Evolutionary conservation across 2,113 vertebrate genomes (phyloP).

Genomic region (Megaceryle torquata): DNA sequence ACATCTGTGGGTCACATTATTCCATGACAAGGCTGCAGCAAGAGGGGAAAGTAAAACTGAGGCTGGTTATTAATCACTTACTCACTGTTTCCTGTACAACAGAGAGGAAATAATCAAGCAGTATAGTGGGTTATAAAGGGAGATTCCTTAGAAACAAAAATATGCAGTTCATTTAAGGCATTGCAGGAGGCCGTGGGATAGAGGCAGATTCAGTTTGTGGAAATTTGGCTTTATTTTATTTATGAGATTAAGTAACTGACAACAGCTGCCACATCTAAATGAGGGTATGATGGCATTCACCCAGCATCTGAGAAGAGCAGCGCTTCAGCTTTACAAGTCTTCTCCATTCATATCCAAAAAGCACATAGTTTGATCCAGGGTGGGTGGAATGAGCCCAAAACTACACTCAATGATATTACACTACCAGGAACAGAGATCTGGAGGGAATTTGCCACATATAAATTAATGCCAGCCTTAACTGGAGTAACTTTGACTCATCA

Average conservation of each 20-base stretch:
- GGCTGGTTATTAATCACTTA: conserved; percentile 76
- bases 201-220: background rate
- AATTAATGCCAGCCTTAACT: conserved; percentile 43
- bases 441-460: conserved; percentile 21
- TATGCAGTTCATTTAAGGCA: conserved; percentile 46
- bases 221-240: conserved; percentile 57
- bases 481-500: conserved; percentile 16
- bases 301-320: conserved; percentile 33
- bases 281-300: conserved; percentile 43
- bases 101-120: conserved; percentile 57
- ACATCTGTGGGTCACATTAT: conserved; percentile 75
- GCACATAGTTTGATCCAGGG: background rate
- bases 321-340: background rate
- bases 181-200: conserved; percentile 9
- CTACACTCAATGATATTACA: background rate
- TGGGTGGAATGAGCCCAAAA: background rate
- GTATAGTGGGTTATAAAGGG: conserved; percentile 56
- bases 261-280: conserved; percentile 59
- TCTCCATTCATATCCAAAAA: conserved; percentile 22
- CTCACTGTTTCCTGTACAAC: conserved; percentile 63
- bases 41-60: conserved; percentile 71
- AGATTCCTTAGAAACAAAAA: conserved; percentile 60
- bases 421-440: background rate
- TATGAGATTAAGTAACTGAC: conserved; percentile 58
- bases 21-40: conserved; percentile 62